Base-by-base conservation (phyloP, 2,797 vertebrate genomes). In the Siniperca obscura region DNA sequence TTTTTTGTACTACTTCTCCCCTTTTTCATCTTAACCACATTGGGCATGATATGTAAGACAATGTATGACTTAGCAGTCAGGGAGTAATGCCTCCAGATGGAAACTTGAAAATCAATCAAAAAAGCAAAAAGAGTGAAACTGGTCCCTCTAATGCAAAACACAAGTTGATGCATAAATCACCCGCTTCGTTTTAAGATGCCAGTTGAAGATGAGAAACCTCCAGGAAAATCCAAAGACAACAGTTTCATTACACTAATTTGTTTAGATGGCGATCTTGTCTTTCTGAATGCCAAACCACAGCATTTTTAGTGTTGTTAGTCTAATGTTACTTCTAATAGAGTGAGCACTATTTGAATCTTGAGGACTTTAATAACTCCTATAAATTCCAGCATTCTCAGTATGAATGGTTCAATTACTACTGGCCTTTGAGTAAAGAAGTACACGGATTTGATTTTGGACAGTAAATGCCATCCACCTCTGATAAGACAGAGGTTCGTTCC, bases 91-190 rank as follows among this genome's bases (percentile, higher is more conserved):
- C 34, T 69, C 14, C 57, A 69, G 25, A 55, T 34, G 25, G 16
- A 68, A 72, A 76, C 5, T 36, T 56, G 44, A 55, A 62, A 74
- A 83, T 30, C 3, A 19, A 59, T 65, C 12, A 57, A 59, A 40
- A 64, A 25, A 59, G 14, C 21, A 46, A 34, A 17, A 44, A 8
- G 44, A 6, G 5, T 27, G 6, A 56, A 67, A 62, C 3, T 48
- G 14, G 2, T 61, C 34, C 12, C 14, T 68, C 5, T 44, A 27
- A 53, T 67, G 22, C 7, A 38, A 61, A 38, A 56, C 44, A 67
- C 38, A 64, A 22, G 48, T 17, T 40, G 9, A 27, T 30, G 19
- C 25, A 22, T 2, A 69, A 55, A 74, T 74, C 36, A 13, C n/a
- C 1, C 1, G 34, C 30, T 70, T 59, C n/a, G n/a, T 66, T 74